Evolutionary conservation across 2,797 vertebrate species (phyloP), one percentile per base, ranked within the genome.

Genomic region (Diplodus sargus): DNA sequence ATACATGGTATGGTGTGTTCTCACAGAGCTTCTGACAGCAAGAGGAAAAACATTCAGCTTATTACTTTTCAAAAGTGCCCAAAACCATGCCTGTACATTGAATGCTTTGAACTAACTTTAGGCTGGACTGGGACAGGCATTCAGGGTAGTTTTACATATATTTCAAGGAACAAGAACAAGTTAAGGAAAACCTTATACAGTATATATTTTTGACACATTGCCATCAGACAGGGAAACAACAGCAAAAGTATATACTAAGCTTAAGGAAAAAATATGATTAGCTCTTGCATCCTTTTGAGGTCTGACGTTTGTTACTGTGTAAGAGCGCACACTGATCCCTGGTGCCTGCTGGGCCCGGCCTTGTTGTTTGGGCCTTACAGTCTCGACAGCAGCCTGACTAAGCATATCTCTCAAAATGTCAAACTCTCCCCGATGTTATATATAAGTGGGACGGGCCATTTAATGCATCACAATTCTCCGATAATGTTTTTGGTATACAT

Each of bases 401-500:
- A 57, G 14, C 18, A 11, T 9, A 49, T 30, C 11, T 51, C 17
- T 11, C 18, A 28, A 60, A 45, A 53, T 54, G 23, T 11, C 3
- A 0, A 42, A 22, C 30, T 34, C 1, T 66, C 13, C 30, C 43
- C 49, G 28, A 57, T 12, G 39, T 5, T 12, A 49, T 25, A 23
- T 34, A 23, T 39, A 18, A 23, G 15, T 30, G 17, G 11, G 16
- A 22, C 11, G 1, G 14, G 10, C 17, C 13, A 66, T n/a, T 23
- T 60, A 59, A 57, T 63, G 30, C 10, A 56, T 15, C 28, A 17
- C 42, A 6, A 20, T 53, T 63, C 61, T 70, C 17, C 10, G 22
- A 34, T 54, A 14, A 49, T 30, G 34, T 75, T 56, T 17, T 20
- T 51, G 43, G 47, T 63, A 42, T 58, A 51, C 73, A 43, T 72